A percentile compares a stretch with the other conserved stretches of the same genome.
phyloP scores from a whole-genome alignment of 2,797 vertebrate genomes.

The Chrysocyon brachyurus region DNA sequence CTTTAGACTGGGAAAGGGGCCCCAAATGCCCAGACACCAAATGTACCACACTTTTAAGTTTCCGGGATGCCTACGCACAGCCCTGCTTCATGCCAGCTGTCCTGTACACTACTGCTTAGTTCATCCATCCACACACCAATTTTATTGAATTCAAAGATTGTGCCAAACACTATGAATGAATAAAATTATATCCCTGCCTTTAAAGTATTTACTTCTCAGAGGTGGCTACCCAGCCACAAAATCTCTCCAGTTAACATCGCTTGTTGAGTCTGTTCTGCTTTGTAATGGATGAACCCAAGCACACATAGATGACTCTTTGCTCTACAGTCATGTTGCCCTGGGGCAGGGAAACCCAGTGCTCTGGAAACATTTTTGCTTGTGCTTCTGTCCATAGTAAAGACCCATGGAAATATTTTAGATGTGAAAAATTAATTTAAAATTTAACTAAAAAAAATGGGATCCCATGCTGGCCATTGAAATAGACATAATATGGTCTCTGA shows the following conservation, averaged over 20 bases:
- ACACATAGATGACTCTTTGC: rapidly evolving
- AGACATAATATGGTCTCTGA: rapidly evolving
- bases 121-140: neutral
- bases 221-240: rapidly evolving
- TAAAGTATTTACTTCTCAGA: neutral
- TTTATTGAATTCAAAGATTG: neutral
- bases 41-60: too few species aligned
- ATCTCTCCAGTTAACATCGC: rapidly evolving
- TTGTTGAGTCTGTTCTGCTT: neutral
- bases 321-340: rapidly evolving
- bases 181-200: neutral
- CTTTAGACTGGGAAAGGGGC: neutral
- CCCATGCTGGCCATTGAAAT: neutral
- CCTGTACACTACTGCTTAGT: rapidly evolving
- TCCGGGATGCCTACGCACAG: rapidly evolving
- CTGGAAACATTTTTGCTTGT: neutral
- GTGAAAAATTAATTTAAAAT: neutral
- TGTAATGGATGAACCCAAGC: neutral
- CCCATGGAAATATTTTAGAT: neutral
- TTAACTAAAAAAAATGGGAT: neutral
- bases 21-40: rapidly evolving
- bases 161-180: neutral
- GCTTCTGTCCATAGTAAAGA: neutral
- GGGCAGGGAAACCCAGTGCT: too few species aligned
- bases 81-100: neutral